Evolutionary conservation across 2,888 invertebrate genomes (phyloP).

Genomic region (Taphrorychus bicolor): DNA sequence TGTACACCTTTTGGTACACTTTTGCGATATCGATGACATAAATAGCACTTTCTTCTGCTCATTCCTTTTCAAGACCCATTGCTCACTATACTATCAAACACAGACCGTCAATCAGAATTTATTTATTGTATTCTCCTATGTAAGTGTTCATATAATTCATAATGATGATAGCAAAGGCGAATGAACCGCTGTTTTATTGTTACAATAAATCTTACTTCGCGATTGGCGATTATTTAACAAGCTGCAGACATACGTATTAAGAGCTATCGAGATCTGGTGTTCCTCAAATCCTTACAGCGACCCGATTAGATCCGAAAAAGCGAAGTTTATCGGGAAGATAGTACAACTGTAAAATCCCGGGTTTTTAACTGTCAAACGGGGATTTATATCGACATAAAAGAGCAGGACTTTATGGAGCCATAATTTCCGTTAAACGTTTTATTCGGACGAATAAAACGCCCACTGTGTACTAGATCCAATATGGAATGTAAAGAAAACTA

Average conservation of each 20-base stretch:
- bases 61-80: background rate
- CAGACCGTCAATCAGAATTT: too few species aligned
- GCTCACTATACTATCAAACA: too few species aligned
- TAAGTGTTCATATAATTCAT: too few species aligned
- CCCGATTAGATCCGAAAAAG: too few species aligned
- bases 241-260: too few species aligned
- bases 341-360: too few species aligned
- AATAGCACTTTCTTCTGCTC: too few species aligned
- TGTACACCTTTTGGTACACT: background rate
- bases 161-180: background rate
- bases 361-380: background rate
- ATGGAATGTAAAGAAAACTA: background rate
- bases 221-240: background rate
- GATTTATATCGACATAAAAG: background rate
- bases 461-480: background rate
- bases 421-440: slow-evolving; percentile 14
- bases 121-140: too few species aligned
- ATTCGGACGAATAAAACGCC: slow-evolving; percentile 1
- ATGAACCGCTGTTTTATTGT: slow-evolving; percentile 5
- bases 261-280: too few species aligned
- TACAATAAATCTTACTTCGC: background rate
- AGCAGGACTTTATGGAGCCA: slow-evolving; percentile 1
- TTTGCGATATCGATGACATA: too few species aligned
- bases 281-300: too few species aligned
- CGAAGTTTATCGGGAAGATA: too few species aligned